A percentile compares a stretch with the other conserved stretches of the same genome.
Evolutionary conservation across 30 jellyfish, hydroid and myxozoan species (phyloP).

Genomic region (Sanderia malayensis): DNA sequence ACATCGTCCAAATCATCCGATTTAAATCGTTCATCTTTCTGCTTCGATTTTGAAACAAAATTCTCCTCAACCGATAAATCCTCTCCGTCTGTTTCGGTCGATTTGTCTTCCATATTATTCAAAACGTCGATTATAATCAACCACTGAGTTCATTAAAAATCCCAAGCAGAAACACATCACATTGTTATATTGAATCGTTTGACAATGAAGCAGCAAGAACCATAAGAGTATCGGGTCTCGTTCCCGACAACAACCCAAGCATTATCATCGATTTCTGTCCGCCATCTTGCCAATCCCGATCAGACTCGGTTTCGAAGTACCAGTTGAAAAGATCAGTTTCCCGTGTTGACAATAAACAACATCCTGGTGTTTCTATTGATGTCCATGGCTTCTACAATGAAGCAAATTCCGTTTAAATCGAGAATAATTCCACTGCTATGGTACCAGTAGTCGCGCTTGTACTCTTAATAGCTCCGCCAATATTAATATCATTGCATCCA

Average conservation of each 20-base stretch:
- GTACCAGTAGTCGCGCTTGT: too few species aligned
- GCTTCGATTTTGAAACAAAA: too few species aligned
- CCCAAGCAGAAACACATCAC: too few species aligned
- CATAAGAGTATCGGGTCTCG: too few species aligned
- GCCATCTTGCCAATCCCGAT: constrained; percentile 59
- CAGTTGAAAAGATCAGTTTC: constrained; percentile 65
- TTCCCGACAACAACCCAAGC: not conserved
- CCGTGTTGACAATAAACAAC: constrained; percentile 43
- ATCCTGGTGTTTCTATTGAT: constrained; percentile 64
- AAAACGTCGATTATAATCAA: too few species aligned
- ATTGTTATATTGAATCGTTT: too few species aligned
- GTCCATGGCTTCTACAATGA: constrained; percentile 31
- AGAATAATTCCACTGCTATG: not conserved
- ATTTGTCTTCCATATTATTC: constrained; percentile 26
- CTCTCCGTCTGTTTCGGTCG: constrained; percentile 13
- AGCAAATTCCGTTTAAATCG: not conserved
- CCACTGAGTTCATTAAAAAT: too few species aligned
- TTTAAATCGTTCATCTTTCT: constrained; percentile 18
- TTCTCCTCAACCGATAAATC: constrained; percentile 3
- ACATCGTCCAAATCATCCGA: constrained; percentile 12
- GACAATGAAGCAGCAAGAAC: too few species aligned
- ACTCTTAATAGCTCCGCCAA: too few species aligned
- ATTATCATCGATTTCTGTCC: not conserved
- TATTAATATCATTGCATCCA: too few species aligned
- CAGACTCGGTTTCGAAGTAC: constrained; percentile 39